A percentile compares a stretch with the other conserved stretches of the same genome.
Evolutionary conservation across 2,888 invertebrate genomes (phyloP).

Genomic region (Yponomeuta cagnagella): DNA sequence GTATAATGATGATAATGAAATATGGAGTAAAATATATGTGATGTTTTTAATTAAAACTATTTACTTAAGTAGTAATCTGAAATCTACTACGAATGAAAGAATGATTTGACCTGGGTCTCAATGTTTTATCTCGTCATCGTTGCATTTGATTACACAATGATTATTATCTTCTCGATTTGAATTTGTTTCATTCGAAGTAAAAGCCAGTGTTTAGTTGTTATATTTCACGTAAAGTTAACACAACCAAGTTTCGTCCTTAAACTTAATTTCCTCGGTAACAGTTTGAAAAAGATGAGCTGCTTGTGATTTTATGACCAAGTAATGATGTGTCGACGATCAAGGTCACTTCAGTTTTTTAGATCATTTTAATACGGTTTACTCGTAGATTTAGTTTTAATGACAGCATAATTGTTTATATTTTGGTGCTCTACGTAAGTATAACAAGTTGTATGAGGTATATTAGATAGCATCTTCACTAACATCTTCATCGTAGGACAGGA

Average conservation of each 20-base stretch:
- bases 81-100: neutral
- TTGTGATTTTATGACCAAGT: neutral
- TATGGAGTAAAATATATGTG: neutral
- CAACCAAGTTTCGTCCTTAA: neutral
- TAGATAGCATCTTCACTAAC: conserved; percentile 17
- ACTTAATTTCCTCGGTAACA: neutral
- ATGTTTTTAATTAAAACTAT: neutral
- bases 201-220: neutral
- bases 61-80: neutral
- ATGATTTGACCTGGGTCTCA: neutral
- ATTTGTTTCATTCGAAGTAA: neutral
- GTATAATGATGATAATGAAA: no score
- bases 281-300: neutral
- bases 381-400: neutral
- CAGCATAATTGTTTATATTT: neutral
- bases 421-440: neutral
- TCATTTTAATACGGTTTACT: conserved; percentile 31
- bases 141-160: no score
- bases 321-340: conserved; percentile 58
- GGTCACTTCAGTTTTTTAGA: conserved; percentile 65
- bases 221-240: neutral
- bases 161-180: neutral
- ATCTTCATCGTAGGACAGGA: neutral
- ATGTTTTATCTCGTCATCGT: no score
- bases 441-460: conserved; percentile 51